Conservation (phyloP, 2,797 vertebrate genomes). For the Scarus forsteni region DNA sequence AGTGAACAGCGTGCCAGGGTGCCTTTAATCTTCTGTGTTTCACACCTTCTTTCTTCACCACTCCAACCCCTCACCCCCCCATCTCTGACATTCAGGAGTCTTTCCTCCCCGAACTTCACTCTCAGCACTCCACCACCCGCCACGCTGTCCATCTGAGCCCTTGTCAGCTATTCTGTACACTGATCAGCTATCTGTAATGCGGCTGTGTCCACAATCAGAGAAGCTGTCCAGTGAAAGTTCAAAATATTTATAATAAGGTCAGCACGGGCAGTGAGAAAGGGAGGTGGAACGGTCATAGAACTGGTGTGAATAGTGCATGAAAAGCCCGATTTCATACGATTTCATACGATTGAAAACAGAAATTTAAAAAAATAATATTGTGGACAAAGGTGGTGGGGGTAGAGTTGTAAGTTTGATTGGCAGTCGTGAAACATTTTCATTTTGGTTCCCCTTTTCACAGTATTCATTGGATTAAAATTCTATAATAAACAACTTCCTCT, state of each 20-base stretch:
- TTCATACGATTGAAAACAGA: no score
- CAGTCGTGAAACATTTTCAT: no score
- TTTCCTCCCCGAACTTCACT: slow-evolving; percentile 38
- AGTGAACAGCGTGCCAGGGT: slow-evolving; percentile 63
- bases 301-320: slow-evolving; percentile 36
- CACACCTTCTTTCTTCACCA: slow-evolving; percentile 56
- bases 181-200: slow-evolving; percentile 77
- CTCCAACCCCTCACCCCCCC: slow-evolving; percentile 29
- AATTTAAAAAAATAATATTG: no score
- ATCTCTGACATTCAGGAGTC: slow-evolving; percentile 71
- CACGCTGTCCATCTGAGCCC: slow-evolving; percentile 70
- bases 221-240: slow-evolving; percentile 72
- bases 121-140: slow-evolving; percentile 61
- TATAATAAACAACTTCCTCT: no score
- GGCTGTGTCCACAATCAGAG: slow-evolving; percentile 70
- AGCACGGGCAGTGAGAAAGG: slow-evolving; percentile 54
- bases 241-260: slow-evolving; percentile 80
- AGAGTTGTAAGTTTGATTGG: no score
- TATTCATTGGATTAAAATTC: no score
- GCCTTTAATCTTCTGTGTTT: slow-evolving; percentile 59
- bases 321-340: slow-evolving; percentile 30
- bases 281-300: slow-evolving; percentile 11
- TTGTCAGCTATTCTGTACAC: slow-evolving; percentile 80
- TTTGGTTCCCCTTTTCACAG: no score
- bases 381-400: no score